Conservation (phyloP, 2,888 invertebrate species). For the Tinea semifulvella region DNA sequence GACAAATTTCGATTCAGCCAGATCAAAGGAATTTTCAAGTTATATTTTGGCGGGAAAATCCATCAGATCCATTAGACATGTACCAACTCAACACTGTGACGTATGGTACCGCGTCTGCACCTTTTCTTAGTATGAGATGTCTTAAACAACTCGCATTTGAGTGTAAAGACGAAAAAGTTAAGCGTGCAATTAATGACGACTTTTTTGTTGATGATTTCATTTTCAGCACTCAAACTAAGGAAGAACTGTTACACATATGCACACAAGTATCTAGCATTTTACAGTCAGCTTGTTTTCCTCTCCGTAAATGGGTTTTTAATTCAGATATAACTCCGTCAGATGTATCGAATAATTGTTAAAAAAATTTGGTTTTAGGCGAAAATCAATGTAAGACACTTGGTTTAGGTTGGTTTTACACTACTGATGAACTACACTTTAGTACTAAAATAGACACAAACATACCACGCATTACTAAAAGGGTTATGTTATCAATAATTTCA, state of each 20-base stretch:
- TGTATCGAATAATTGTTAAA: not conserved
- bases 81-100: constrained; percentile 26
- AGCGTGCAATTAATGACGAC: constrained; percentile 22
- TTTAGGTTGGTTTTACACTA: constrained; percentile 17
- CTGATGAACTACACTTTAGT: constrained; percentile 22
- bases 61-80: constrained; percentile 20
- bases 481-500: constrained; percentile 21
- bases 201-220: constrained; percentile 25
- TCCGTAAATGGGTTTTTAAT: constrained; percentile 23
- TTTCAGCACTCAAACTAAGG: constrained; percentile 19
- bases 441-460: constrained; percentile 14
- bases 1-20: constrained; percentile 23
- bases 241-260: not conserved
- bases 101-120: constrained; percentile 27
- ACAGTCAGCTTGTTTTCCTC: constrained; percentile 20
- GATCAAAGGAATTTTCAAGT: constrained; percentile 26
- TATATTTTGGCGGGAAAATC: constrained; percentile 28
- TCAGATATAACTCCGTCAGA: constrained; percentile 8
- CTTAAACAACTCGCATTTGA: constrained; percentile 26
- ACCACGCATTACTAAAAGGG: constrained; percentile 21
- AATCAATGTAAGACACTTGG: constrained; percentile 19
- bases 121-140: constrained; percentile 26
- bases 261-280: constrained; percentile 14
- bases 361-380: constrained; percentile 19
- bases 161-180: constrained; percentile 21